phyloP scores from a whole-genome alignment of 2,113 vertebrate genomes.

The Oxyura jamaicensis region DNA sequence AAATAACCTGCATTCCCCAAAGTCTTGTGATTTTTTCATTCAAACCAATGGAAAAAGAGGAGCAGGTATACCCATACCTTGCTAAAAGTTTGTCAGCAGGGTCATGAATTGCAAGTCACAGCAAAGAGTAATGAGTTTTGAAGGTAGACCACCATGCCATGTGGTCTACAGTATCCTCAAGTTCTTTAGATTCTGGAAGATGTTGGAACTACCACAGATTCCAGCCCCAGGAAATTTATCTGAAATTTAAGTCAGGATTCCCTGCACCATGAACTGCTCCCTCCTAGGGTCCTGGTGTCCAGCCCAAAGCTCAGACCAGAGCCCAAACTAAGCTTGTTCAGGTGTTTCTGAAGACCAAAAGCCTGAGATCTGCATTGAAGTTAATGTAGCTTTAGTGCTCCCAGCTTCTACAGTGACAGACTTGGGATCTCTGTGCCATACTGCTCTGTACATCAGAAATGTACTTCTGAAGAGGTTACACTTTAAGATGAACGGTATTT shows the following conservation, averaged over 20 bases:
- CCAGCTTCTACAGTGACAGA: not conserved
- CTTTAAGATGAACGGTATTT: not conserved
- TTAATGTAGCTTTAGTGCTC: not conserved
- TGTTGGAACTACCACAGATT: not conserved
- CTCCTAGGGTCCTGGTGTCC: not conserved
- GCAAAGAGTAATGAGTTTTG: not conserved
- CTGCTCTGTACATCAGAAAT: not conserved
- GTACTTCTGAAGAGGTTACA: not conserved
- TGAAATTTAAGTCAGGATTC: not conserved
- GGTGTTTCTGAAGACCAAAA: not conserved
- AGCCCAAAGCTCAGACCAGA: not conserved
- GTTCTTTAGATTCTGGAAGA: not conserved
- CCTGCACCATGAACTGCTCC: not conserved
- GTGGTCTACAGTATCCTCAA: not conserved
- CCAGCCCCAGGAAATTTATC: not conserved
- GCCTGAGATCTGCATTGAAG: not conserved
- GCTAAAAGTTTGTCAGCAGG: not conserved
- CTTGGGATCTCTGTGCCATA: not conserved
- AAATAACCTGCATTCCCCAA: not conserved
- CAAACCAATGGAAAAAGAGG: not conserved
- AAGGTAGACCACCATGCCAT: not conserved
- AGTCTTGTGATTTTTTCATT: not conserved
- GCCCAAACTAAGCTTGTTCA: not conserved
- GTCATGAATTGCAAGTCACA: not conserved
- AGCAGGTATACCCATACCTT: not conserved